These are phyloP conservation scores for Delphinapterus leucas DNA, from an alignment of 2,113 vertebrate species.

Conservation along the genomic window DNA sequence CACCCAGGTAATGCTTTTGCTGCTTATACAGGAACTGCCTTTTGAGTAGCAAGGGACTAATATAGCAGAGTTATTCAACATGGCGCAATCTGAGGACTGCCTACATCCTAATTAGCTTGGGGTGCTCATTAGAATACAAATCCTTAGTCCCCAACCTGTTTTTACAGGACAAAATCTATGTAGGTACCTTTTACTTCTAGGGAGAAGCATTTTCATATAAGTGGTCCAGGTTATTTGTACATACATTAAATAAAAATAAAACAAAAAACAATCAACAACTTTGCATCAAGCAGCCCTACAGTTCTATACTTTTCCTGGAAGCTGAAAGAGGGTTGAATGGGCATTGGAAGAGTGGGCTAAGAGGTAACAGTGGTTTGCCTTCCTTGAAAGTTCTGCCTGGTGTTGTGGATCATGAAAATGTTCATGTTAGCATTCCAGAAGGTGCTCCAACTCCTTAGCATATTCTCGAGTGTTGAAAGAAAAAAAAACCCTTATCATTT, in stretches of 20 bases:
- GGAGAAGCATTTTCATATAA: not conserved
- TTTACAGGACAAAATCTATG: not conserved
- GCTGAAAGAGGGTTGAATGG: not conserved
- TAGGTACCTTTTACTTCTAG: not conserved
- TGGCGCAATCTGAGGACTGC: not conserved
- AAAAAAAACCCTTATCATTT: not conserved
- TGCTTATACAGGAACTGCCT: not conserved
- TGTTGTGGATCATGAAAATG: not conserved
- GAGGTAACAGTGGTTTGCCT: not conserved
- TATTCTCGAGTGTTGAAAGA: not conserved
- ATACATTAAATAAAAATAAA: not conserved
- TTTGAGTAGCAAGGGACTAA: not conserved
- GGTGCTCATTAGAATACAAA: not conserved
- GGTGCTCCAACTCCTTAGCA: not conserved
- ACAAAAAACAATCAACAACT: not conserved
- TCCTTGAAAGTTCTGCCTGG: not conserved
- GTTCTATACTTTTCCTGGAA: not conserved
- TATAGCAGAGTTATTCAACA: not conserved
- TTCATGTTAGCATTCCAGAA: not conserved
- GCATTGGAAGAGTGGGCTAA: not conserved
- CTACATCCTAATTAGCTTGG: not conserved
- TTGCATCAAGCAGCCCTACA: not conserved
- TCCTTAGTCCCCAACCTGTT: not conserved
- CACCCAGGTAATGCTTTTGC: not conserved
- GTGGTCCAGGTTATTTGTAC: not conserved